Conservation (phyloP, 2,797 vertebrate genomes). For the Clamator glandarius region DNA sequence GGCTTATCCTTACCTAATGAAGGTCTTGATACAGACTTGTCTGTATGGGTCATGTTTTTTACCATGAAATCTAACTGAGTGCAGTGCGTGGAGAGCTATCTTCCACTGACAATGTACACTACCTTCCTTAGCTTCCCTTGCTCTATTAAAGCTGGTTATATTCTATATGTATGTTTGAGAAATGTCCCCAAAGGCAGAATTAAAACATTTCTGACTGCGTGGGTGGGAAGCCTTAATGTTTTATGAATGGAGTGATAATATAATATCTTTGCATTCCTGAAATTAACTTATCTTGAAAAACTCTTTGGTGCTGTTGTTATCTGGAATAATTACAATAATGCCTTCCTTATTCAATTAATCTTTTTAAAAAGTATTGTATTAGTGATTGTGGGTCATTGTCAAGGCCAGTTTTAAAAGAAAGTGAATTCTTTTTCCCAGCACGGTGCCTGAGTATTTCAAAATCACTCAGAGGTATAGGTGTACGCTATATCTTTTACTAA, state of each 20-base stretch:
- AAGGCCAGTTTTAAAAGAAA: too few species aligned
- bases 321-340: slow-evolving; percentile 25
- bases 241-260: not conserved
- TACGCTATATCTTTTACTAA: too few species aligned
- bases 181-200: not conserved
- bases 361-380: slow-evolving; percentile 14
- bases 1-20: not conserved
- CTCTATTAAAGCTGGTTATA: not conserved
- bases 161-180: not conserved
- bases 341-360: slow-evolving; percentile 24
- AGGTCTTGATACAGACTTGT: not conserved
- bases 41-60: not conserved
- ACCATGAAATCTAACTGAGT: not conserved
- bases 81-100: not conserved
- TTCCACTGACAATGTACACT: not conserved
- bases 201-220: not conserved
- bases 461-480: too few species aligned
- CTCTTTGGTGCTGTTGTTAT: not conserved
- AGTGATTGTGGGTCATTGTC: not conserved
- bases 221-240: not conserved
- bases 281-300: not conserved
- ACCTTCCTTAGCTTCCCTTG: not conserved
- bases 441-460: too few species aligned
- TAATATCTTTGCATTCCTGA: not conserved
- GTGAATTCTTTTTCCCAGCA: too few species aligned